Evolutionary conservation across 37 sponge, comb jelly and placozoan species (phyloP), one percentile per base, ranked within the genome.

Genomic region (Cliona cf. orientalis): DNA sequence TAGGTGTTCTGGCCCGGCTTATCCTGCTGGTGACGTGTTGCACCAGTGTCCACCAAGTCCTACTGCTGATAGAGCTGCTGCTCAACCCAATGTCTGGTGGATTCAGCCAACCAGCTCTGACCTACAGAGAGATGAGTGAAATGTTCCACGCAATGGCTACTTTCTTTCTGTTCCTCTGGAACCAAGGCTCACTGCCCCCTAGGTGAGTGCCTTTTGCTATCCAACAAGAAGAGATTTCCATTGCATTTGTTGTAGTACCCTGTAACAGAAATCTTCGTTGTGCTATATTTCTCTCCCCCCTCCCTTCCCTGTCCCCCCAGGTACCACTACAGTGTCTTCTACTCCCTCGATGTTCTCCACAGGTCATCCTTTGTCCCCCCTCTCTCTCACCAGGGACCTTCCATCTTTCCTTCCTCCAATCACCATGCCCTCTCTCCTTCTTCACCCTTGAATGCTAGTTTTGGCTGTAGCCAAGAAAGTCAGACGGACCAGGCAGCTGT

Each of bases 241-340:
- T 44, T n/a, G n/a, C n/a, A n/a, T n/a, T n/a, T n/a, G n/a, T n/a
- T n/a, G n/a, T n/a, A n/a, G n/a, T n/a, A n/a, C n/a, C n/a, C n/a
- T n/a, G n/a, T n/a, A n/a, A n/a, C n/a, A n/a, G n/a, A n/a, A n/a
- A n/a, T n/a, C n/a, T n/a, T n/a, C n/a, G n/a, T n/a, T n/a, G n/a
- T n/a, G n/a, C n/a, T n/a, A n/a, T n/a, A n/a, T n/a, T n/a, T n/a
- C 49, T 6, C 72, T 42, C 28, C 53, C 75, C 75, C 34, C 6
- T 23, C 57, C 59, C 2, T 29, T 49, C 59, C 19, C 37, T 55
- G 2, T 49, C 31, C 58, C 3, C 23, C 14, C 53, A 49, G 53
- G 53, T 49, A 19, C 53, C 53, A 49, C 53, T 49, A 49, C 53
- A 19, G 14, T 49, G 53, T 49, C 14, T 49, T 19, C 53, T 49